Evolutionary conservation across 2,797 vertebrate species (phyloP).

Genomic region (Perodicticus potto): DNA sequence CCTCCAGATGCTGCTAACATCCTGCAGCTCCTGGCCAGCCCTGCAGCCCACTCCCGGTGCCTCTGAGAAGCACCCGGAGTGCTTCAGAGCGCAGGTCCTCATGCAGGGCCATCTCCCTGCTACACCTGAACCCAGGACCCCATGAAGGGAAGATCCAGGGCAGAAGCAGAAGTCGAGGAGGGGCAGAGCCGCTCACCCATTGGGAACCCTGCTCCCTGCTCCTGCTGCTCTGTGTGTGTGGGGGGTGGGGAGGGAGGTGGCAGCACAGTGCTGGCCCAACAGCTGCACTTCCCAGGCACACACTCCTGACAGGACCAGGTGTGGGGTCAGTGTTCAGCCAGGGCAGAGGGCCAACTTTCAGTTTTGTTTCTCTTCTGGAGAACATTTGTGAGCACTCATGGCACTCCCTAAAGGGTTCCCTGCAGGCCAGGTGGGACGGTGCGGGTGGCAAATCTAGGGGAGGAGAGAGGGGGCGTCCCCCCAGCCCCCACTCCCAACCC

Average conservation of each 20-base stretch:
- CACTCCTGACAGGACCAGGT: not conserved
- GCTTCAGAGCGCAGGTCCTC: no score
- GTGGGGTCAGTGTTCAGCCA: not conserved
- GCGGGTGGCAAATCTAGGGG: not conserved
- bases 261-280: no score
- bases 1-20: not conserved
- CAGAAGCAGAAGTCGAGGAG: no score
- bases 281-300: not conserved
- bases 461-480: no score
- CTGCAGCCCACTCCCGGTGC: not conserved
- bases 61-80: no score
- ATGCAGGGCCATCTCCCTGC: no score
- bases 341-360: not conserved
- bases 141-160: not conserved
- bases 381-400: not conserved
- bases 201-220: not conserved
- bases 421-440: not conserved
- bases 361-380: not conserved
- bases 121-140: not conserved
- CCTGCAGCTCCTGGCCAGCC: not conserved
- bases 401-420: no score
- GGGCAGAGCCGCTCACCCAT: not conserved
- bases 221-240: no score
- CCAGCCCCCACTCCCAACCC: not conserved
- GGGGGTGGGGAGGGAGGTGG: not conserved